Conservation (phyloP, 2,888 invertebrate species). For the Lydus trimaculatus region DNA sequence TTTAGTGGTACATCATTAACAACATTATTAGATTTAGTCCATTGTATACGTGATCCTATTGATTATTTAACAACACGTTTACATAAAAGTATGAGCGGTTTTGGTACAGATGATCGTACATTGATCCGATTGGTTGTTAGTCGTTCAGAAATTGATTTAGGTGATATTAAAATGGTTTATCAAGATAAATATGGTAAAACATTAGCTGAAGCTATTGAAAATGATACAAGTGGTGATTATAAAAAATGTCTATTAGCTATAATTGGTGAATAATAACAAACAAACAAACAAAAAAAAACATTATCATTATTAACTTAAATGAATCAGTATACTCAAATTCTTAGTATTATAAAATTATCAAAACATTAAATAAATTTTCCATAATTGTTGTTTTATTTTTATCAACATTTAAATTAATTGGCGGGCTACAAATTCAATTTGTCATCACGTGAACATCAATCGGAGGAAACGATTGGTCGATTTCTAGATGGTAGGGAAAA, state of each 20-base stretch:
- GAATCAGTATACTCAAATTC: too few relatives aligned
- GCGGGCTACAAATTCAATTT: too few relatives aligned
- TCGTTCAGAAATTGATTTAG: slow-evolving; percentile 75
- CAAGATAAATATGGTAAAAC: slow-evolving; percentile 75
- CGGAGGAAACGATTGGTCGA: too few relatives aligned
- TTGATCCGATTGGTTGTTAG: slow-evolving; percentile 76
- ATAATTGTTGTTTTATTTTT: too few relatives aligned
- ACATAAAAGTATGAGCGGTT: slow-evolving; percentile 71
- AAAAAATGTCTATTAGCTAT: slow-evolving; percentile 81
- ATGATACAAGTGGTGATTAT: slow-evolving; percentile 85
- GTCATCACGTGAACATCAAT: too few relatives aligned
- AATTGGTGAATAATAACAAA: slow-evolving; percentile 51
- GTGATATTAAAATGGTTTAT: slow-evolving; percentile 73
- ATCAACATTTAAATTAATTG: too few relatives aligned
- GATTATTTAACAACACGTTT: slow-evolving; percentile 84
- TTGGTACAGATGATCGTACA: slow-evolving; percentile 76
- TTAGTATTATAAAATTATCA: too few relatives aligned
- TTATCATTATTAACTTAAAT: too few relatives aligned
- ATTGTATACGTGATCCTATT: slow-evolving; percentile 72
- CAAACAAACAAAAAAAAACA: too few relatives aligned
- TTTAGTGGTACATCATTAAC: slow-evolving; percentile 80
- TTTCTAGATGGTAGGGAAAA: too few relatives aligned
- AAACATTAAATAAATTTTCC: too few relatives aligned
- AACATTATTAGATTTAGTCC: slow-evolving; percentile 79
- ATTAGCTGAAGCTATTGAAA: slow-evolving; percentile 79